Conservation (phyloP, 1,140 invertebrate genomes). For the Drosophila carrolli region DNA sequence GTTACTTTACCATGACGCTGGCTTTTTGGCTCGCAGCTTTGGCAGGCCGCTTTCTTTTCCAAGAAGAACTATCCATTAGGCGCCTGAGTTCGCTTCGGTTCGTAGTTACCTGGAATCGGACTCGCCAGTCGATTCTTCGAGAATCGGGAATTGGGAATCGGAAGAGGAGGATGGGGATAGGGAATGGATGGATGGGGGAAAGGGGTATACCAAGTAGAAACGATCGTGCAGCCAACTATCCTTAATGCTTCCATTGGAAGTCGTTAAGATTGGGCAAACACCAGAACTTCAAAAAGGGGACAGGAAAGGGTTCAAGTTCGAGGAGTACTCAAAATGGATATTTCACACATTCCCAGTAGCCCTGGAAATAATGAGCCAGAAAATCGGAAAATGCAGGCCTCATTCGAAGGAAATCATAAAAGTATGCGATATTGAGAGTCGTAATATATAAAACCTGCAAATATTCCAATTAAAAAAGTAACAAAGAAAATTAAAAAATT, state of each 20-base stretch:
- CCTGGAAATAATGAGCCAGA: conserved; percentile 18
- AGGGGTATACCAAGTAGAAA: conserved; percentile 5
- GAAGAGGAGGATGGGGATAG: background rate
- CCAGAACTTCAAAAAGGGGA: background rate
- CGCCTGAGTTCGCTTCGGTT: conserved; percentile 71
- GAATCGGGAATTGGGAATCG: conserved; percentile 35
- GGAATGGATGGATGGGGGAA: background rate
- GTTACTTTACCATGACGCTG: conserved; percentile 57
- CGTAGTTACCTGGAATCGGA: conserved; percentile 59
- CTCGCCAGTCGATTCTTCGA: conserved; percentile 29
- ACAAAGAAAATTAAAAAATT: too few relatives aligned
- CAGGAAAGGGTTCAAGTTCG: background rate
- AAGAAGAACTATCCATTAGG: conserved; percentile 80
- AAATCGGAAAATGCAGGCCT: conserved; percentile 19
- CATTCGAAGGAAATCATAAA: background rate
- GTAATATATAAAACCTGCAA: too few relatives aligned
- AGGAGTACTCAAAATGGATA: conserved; percentile 32
- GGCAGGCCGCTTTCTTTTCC: conserved; percentile 80
- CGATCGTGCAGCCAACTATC: conserved; percentile 43
- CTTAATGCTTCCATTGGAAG: conserved; percentile 62
- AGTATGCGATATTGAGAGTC: too few relatives aligned
- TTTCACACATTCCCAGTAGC: conserved; percentile 40
- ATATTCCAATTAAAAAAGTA: too few relatives aligned
- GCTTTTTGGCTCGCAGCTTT: conserved; percentile 53
- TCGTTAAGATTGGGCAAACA: conserved; percentile 43